Percentiles rank a stretch among this genome's conserved stretches.
These are phyloP conservation scores for Sinodicranocentrus sp. DNA, from an alignment of 2,888 invertebrate species.

Conservation along the genomic window DNA sequence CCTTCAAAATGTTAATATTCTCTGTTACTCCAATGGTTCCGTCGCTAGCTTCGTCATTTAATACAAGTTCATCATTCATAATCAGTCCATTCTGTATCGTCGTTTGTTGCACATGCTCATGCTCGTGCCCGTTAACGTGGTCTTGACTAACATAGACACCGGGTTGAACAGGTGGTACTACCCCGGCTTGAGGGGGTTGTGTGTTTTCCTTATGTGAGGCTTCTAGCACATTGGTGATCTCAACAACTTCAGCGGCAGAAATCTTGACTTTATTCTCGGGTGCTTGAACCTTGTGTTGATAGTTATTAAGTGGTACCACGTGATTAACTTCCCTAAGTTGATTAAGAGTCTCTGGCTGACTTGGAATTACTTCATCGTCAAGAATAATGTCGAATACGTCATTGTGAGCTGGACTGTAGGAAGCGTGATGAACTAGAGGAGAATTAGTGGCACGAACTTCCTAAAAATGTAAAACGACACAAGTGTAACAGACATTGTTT, in stretches of 20 bases:
- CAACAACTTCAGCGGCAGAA: neutral
- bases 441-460: too few species aligned
- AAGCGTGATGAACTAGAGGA: too few species aligned
- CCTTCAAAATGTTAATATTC: neutral
- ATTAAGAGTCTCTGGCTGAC: slow-evolving; percentile 45
- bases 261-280: too few species aligned
- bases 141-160: neutral
- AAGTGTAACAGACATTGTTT: too few species aligned
- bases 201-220: neutral
- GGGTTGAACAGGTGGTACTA: neutral
- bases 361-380: slow-evolving; percentile 36
- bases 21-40: neutral
- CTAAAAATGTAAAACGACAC: too few species aligned
- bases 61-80: neutral
- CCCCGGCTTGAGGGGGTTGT: neutral
- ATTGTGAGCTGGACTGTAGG: neutral
- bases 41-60: neutral
- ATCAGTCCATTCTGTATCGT: neutral
- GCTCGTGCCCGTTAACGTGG: neutral
- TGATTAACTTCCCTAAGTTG: slow-evolving; percentile 9
- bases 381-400: slow-evolving; percentile 42
- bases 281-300: too few species aligned
- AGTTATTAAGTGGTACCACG: too few species aligned
- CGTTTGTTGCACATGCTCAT: neutral
- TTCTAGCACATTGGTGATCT: too few species aligned